Base-by-base conservation (phyloP, 2,113 vertebrate species). In the Sinocyclocheilus anophthalmus region DNA sequence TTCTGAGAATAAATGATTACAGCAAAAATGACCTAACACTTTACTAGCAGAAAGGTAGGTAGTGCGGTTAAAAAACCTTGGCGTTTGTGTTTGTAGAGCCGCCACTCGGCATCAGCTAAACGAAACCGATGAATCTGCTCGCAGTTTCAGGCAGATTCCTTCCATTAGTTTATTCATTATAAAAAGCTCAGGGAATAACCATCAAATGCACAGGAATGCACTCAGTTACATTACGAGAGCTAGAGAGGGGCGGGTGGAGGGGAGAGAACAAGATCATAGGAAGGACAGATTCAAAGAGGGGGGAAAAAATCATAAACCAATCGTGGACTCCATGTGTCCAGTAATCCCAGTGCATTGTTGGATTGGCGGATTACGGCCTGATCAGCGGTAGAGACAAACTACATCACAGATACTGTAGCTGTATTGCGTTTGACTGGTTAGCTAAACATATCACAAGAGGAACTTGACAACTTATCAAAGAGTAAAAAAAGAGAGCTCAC, bases 361-460 rank as follows among this genome's bases (percentile, higher is more conserved):
- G 85, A 86, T 87, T 88, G 77, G 12, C 33, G 87, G 85, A 88
- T 85, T 87, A 88, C 8, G 61, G 57, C 5, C 14, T 45, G 53
- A 85, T 63, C 76, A 63, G 78, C 13, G 14, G 78, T 48, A 72
- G 76, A 39, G 30, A 48, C 48, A 22, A 55, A n/a, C 24, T 84
- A 59, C 55, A 65, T n/a, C 70, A 81, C 77, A 83, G 24, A 83
- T 55, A 72, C 18, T n/a, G 24, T 55, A 72, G 13, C 48, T 57
- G 73, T 63, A 70, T 50, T 14, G 5, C 50, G 42, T 70, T 30
- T 55, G 13, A 59, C 33, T 12, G 65, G 37, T 61, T 73, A 37
- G 13, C 50, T 67, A 39, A 73, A 3, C 42, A 33, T 30, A 20
- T 63, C 12, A 48, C 73, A 61, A n/a, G 63, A 50, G 39, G 37